phyloP scores from a whole-genome alignment of 2,888 invertebrate species.

The Cephus runcator region DNA sequence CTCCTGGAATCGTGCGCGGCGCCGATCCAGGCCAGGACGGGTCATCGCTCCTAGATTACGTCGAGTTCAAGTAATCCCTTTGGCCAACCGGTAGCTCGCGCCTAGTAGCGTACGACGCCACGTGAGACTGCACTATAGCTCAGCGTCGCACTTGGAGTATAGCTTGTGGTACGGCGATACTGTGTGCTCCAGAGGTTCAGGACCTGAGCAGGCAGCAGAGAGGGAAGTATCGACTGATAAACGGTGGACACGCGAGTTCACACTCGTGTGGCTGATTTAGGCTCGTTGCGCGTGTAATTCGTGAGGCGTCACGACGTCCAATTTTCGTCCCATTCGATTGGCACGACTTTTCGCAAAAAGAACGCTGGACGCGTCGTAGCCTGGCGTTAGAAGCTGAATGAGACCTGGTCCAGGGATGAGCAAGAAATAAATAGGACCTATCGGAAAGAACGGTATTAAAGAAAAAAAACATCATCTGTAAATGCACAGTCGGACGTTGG shows the following conservation, averaged over 20 bases:
- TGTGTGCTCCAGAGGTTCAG: neutral
- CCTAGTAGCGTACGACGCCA: neutral
- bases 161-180: neutral
- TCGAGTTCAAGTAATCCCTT: conserved; percentile 40
- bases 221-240: neutral
- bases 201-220: neutral
- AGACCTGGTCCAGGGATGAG: too few species aligned
- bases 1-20: neutral
- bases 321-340: neutral
- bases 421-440: too few species aligned
- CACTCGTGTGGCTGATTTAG: too few species aligned
- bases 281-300: too few species aligned
- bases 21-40: conserved; percentile 15
- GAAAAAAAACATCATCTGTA: neutral
- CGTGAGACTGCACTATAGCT: neutral
- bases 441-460: neutral
- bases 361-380: too few species aligned
- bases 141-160: neutral
- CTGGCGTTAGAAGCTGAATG: too few species aligned
- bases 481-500: neutral
- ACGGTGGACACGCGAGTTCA: neutral
- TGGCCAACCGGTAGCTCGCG: conserved; percentile 22
- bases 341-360: neutral
- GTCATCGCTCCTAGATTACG: conserved; percentile 49
- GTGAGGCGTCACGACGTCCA: too few species aligned